Evolutionary conservation across 2,113 vertebrate species (phyloP), one percentile per base, ranked within the genome.

Genomic region (Hemibagrus wyckioides): DNA sequence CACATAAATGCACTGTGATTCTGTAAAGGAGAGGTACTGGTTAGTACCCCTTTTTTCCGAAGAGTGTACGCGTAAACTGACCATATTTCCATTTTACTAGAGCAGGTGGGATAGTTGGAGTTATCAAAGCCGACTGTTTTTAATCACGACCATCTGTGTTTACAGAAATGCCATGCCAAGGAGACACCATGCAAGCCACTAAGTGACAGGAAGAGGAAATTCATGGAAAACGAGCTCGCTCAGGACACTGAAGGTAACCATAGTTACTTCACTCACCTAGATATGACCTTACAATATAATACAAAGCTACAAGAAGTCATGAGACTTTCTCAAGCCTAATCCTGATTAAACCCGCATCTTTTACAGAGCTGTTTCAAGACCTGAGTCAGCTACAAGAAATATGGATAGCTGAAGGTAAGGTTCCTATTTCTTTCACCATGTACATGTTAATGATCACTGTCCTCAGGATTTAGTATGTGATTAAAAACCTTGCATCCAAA

Each of bases 341-440:
- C 63, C 57, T 80, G 19, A 79, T 30, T 76, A 81, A 67, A 76
- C 41, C 41, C 52, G 48, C 88, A 6, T 90, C 9, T 86, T 83
- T 88, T 59, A 50, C 94, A 97, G 97, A 97, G 90, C 94, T 97
- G 90, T 97, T 97, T 94, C 97, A 97, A 92, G 97, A 97, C 94
- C 95, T 97, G 88, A 96, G 96, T 93, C 96, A 96, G 92, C 95
- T 97, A 83, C 97, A 97, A 88, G 97, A 97, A 93, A 95, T 96
- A 90, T 97, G 97, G 97, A 95, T 97, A 93, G 97, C 96, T 89
- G 97, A 97, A 97, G 94, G 91, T 95, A 89, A 86, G 82, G 83
- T 91, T 88, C 21, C 41, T 21, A 6, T 25, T 33, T 23, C 15
- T 10, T 85, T 67, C 17, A 54, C 33, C 25, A 69, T 11, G 13